Base-by-base conservation (phyloP, 2,888 invertebrate genomes). In the Dynastes maya region DNA sequence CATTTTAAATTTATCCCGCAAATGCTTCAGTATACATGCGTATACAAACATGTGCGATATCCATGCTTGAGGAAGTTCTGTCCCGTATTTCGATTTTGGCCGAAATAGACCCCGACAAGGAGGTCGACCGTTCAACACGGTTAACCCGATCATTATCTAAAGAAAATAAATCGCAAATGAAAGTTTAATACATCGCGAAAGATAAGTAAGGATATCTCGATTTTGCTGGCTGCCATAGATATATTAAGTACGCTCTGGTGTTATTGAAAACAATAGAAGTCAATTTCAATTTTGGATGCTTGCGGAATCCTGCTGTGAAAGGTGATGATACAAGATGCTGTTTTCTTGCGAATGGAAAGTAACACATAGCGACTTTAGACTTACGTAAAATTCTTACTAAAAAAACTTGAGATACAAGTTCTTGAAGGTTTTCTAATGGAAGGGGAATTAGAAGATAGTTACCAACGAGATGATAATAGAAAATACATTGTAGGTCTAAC, bases 231-330 rank as follows among this genome's bases (percentile, higher is more conserved):
- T 58, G 55, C 55, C 55, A 58, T 22, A 2, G 3, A 2, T 55
- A 55, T 55, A 55, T 55, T 55, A 55, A 55, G 27, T 55, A 4
- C 55, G 16, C 8, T 55, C 8, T 8, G 22, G 11, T 2, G 55
- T 55, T 22, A 55, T 55, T 55, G 55, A 16, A 55, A 55, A 22
- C 55, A 55, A 55, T 55, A 22, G 8, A 55, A 58, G n/a, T n/a
- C n/a, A n/a, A n/a, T n/a, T 58, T 22, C 55, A 58, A 16, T 58
- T 58, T 58, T 2, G 16, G n/a, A 58, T 9, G 8, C 22, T 58
- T 16, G 22, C 55, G 22, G 5, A 22, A 5, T 9, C n/a, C 4
- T 22, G 16, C 6, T 16, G 4, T 2, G 1, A 2, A 2, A 55
- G 16, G n/a, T 55, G 1, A 13, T 53, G 53, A 32, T 22, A n/a